Base-by-base conservation (phyloP, 2,797 vertebrate genomes). In the Delichon dasypus region DNA sequence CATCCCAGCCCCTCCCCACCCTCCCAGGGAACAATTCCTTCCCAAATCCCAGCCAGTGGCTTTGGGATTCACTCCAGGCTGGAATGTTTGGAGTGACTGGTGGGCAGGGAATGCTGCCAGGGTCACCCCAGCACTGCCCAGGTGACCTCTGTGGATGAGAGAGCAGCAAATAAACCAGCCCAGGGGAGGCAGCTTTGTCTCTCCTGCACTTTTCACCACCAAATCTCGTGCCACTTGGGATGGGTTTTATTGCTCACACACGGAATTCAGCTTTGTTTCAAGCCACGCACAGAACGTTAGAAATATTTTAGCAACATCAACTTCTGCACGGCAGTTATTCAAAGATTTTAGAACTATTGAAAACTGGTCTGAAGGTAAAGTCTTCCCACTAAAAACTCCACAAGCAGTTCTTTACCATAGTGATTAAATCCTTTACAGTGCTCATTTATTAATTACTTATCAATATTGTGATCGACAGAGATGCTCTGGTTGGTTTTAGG, bases 151-250 rank as follows among this genome's bases (percentile, higher is more conserved):
- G 53, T 3, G 36, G 29, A 26, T 62, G 79, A 73, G 67, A 70
- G 70, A 64, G 38, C 74, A 89, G 72, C 75, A 91, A 88, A 94
- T 50, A 50, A 95, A 86, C 27, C 89, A 90, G 15, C 73, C 13
- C 61, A 26, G 36, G 54, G 50, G 2, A n/a, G 40, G 77, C 74
- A 72, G 40, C 79, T 91, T 68, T 61, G 84, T 19, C 1, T 13
- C 80, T 83, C 27, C 45, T 67, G 73, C 53, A 65, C 65, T 73
- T 38, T 64, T 45, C 3, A 3, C 44, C 53, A 50, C 7, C 9
- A 58, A 50, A 76, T 54, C 47, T 55, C 17, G 4, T 50, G 67
- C 79, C 64, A 21, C 23, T 5, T 62, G 34, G 6, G 57, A 66
- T 74, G 76, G 66, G 58, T 1, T 53, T 72, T 61, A 54, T n/a